phyloP scores from a whole-genome alignment of 92 coral and sea anemone genomes.

The Chrysogorgia sp. region DNA sequence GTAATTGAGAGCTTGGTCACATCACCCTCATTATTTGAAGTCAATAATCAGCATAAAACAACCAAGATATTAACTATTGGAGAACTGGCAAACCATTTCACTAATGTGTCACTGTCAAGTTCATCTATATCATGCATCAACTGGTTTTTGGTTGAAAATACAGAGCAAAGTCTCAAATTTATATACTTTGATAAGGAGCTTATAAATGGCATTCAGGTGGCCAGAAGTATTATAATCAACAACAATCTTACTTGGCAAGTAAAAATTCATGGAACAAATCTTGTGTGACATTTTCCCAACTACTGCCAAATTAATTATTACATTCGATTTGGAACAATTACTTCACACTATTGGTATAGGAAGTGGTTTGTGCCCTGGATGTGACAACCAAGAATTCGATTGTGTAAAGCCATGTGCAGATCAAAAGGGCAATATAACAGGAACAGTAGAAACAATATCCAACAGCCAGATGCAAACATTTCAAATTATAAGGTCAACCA shows the following conservation, averaged over 20 bases:
- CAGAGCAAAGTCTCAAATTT: slow-evolving; percentile 11
- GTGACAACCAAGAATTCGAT: slow-evolving; percentile 18
- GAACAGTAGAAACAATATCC: slow-evolving; percentile 4
- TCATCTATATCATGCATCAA: neutral
- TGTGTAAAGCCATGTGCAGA: neutral
- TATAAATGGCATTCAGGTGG: slow-evolving; percentile 38
- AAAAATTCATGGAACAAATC: slow-evolving; percentile 31
- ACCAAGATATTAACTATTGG: slow-evolving; percentile 9
- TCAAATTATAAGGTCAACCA: slow-evolving; percentile 21
- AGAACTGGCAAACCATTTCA: slow-evolving; percentile 3
- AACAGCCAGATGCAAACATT: slow-evolving; percentile 11
- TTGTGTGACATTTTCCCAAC: neutral
- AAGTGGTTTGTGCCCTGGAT: slow-evolving; percentile 13
- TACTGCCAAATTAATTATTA: neutral
- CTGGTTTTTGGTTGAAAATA: slow-evolving; percentile 25
- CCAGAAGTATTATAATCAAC: slow-evolving; percentile 27
- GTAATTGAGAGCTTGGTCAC: neutral
- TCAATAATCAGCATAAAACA: neutral
- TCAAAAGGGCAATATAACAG: slow-evolving; percentile 3
- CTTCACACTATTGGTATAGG: slow-evolving; percentile 19
- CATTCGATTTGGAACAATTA: neutral
- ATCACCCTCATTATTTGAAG: too few species aligned
- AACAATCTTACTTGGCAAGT: slow-evolving; percentile 37
- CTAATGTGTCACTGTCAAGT: too few species aligned
- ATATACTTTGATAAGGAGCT: slow-evolving; percentile 15